Percentiles rank a stretch among this genome's conserved stretches.
phyloP scores from a whole-genome alignment of 2,888 invertebrate genomes.

The Bombyx huttoni region DNA sequence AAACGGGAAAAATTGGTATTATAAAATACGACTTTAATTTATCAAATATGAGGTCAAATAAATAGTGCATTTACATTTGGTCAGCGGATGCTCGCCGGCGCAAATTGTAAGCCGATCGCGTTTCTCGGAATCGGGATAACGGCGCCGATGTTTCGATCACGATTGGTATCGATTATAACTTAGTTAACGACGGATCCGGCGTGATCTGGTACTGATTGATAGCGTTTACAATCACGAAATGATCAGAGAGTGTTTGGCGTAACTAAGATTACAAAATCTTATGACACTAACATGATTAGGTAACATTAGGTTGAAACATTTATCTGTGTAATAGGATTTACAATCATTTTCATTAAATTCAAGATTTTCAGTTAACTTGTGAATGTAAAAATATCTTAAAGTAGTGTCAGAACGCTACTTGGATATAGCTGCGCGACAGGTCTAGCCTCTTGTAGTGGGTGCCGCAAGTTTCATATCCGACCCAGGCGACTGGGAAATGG shows the following conservation, averaged over 20 bases:
- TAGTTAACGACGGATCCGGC: constrained; percentile 19
- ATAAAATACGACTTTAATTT: not conserved
- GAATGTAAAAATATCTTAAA: too few relatives aligned
- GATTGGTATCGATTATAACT: constrained; percentile 34
- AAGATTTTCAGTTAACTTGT: too few relatives aligned
- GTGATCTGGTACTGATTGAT: constrained; percentile 25
- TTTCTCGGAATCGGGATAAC: constrained; percentile 26
- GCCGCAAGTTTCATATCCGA: too few relatives aligned
- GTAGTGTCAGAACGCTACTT: too few relatives aligned
- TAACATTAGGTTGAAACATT: too few relatives aligned
- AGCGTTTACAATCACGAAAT: constrained; percentile 31
- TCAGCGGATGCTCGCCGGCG: not conserved
- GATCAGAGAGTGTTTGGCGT: constrained; percentile 3
- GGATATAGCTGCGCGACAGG: too few relatives aligned
- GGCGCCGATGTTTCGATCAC: constrained; percentile 32
- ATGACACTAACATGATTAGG: not conserved
- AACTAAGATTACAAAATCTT: constrained; percentile 1
- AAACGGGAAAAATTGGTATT: too few relatives aligned
- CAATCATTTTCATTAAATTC: too few relatives aligned
- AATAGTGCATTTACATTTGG: not conserved
- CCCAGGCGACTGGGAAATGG: too few relatives aligned
- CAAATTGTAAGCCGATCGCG: not conserved
- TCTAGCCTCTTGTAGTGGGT: too few relatives aligned
- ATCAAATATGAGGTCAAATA: not conserved
- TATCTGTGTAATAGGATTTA: too few relatives aligned